Percentiles rank a stretch among this genome's conserved stretches.
phyloP scores from a whole-genome alignment of 2,113 vertebrate species.

The Pseudopipra pipra region DNA sequence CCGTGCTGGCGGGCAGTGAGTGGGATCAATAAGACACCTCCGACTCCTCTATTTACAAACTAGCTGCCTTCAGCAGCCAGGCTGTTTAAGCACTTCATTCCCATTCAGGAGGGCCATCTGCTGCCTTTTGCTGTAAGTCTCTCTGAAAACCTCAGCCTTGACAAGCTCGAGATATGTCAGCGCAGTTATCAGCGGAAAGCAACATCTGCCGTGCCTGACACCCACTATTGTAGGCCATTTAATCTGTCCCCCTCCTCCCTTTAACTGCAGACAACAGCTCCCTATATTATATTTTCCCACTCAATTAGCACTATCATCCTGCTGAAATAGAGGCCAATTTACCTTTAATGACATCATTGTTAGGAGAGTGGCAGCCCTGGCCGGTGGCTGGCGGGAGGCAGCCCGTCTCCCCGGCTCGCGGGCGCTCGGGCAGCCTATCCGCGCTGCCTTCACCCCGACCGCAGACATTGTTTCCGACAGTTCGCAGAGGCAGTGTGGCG shows the following conservation, averaged over 20 bases:
- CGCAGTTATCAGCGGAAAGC: conserved; percentile 92
- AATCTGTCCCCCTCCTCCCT: conserved; percentile 95
- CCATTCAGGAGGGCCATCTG: conserved; percentile 89
- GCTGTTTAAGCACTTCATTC: conserved; percentile 88
- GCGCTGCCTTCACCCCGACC: conserved; percentile 86
- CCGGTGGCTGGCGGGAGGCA: conserved; percentile 84
- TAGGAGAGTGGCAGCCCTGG: conserved; percentile 92
- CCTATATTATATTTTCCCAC: conserved; percentile 99
- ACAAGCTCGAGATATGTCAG: conserved; percentile 97
- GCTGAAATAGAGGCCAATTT: conserved; percentile 99
- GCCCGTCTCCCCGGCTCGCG: conserved; percentile 77
- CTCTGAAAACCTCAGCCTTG: conserved; percentile 86
- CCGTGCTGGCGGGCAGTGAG: conserved; percentile 56
- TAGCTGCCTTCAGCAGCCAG: conserved; percentile 78
- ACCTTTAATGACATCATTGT: conserved; percentile 99
- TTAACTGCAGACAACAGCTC: conserved; percentile 94
- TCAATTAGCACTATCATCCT: conserved; percentile 99
- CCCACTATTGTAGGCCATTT: conserved; percentile 96
- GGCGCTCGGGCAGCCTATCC: conserved; percentile 85
- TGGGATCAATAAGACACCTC: conserved; percentile 81
- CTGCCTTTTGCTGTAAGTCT: conserved; percentile 85
- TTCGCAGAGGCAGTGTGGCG: conserved; percentile 98
- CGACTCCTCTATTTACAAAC: conserved; percentile 84
- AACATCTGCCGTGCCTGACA: conserved; percentile 98
- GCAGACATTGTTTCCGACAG: conserved; percentile 97